phyloP scores from a whole-genome alignment of 2,888 invertebrate genomes.

The Fragum sueziense region DNA sequence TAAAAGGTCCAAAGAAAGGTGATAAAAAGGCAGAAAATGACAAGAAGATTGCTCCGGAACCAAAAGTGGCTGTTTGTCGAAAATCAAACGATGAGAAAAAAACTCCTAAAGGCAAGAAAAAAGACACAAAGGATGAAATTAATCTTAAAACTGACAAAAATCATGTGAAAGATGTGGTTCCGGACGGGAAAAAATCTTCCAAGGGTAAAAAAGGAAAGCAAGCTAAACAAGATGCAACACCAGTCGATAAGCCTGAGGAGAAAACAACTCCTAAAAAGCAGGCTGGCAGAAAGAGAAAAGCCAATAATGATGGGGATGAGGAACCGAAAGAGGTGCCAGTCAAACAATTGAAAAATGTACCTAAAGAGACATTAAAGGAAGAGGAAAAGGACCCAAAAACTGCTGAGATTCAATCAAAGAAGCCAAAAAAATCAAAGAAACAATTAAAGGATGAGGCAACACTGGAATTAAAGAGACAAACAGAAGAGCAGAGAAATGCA shows the following conservation, averaged over 20 bases:
- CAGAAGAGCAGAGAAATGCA: slow-evolving; percentile 54
- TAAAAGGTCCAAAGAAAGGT: slow-evolving; percentile 10
- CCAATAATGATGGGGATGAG: slow-evolving; percentile 13
- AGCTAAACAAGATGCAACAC: slow-evolving; percentile 18
- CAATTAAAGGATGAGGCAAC: slow-evolving; percentile 42
- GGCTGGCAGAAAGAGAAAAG: slow-evolving; percentile 10
- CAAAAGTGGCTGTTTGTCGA: slow-evolving; percentile 26
- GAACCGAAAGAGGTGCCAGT: slow-evolving; percentile 11
- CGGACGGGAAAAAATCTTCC: slow-evolving; percentile 29
- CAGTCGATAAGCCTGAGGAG: slow-evolving; percentile 2
- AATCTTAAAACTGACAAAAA: slow-evolving; percentile 22
- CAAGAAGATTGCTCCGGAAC: background rate
- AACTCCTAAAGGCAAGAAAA: slow-evolving; percentile 31
- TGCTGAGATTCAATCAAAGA: slow-evolving; percentile 41
- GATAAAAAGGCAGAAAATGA: slow-evolving; percentile 16
- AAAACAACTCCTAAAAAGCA: slow-evolving; percentile 14
- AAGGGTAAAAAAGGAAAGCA: slow-evolving; percentile 20
- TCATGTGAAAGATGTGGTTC: slow-evolving; percentile 9
- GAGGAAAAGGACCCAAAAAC: slow-evolving; percentile 23
- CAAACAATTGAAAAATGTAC: slow-evolving; percentile 23
- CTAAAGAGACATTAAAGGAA: slow-evolving; percentile 34
- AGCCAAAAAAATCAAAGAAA: slow-evolving; percentile 45
- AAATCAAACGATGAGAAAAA: slow-evolving; percentile 20
- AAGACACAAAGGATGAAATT: background rate
- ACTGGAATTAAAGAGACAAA: slow-evolving; percentile 53